Percentiles rank a stretch among this genome's conserved stretches.
Conservation (phyloP, 2,113 vertebrate genomes). For the Psittacula cyanocephala region DNA sequence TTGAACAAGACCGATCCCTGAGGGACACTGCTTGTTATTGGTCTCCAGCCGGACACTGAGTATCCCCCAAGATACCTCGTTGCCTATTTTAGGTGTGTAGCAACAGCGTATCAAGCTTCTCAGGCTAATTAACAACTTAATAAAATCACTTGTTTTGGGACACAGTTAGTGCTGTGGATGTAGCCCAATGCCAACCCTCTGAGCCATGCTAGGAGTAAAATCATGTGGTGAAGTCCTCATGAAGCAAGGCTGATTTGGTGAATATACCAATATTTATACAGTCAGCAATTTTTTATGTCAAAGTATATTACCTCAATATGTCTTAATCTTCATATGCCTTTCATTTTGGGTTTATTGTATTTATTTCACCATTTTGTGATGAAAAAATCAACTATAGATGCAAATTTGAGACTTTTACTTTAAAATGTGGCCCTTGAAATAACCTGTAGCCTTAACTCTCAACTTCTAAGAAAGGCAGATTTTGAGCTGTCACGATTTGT, state of each 20-base stretch:
- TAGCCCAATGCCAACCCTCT: background rate
- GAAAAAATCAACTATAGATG: background rate
- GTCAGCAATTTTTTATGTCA: accelerated
- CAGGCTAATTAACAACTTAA: accelerated
- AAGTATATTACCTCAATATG: background rate
- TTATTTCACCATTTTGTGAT: background rate
- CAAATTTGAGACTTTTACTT: background rate
- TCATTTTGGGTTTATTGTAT: background rate
- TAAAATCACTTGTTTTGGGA: background rate
- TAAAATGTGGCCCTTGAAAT: background rate
- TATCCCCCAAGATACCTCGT: background rate
- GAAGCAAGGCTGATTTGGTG: background rate
- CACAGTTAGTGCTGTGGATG: background rate
- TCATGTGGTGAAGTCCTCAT: accelerated
- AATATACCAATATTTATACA: background rate
- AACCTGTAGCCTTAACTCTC: background rate
- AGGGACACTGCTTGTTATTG: no score
- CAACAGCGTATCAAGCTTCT: no score
- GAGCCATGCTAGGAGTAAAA: background rate
- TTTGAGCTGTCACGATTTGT: background rate
- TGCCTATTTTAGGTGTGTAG: background rate
- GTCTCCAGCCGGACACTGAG: no score
- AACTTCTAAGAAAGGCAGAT: background rate
- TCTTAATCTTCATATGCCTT: background rate
- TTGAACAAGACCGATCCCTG: no score